A percentile compares a stretch with the other conserved stretches of the same genome.
Evolutionary conservation across 2,888 invertebrate species (phyloP).

Genomic region (Labia minor): DNA sequence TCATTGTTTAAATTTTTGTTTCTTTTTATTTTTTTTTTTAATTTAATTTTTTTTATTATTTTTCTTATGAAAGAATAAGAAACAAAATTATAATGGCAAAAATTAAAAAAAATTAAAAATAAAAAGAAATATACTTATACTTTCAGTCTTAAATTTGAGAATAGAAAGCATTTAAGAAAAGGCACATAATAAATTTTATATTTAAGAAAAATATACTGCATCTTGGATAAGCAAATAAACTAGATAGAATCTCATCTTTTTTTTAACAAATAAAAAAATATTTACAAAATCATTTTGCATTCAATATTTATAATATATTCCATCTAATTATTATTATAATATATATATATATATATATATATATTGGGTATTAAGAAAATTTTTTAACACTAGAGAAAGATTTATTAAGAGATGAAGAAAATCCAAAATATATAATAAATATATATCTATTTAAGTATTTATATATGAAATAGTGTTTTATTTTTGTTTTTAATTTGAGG

Average conservation of each 20-base stretch:
- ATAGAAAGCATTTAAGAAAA: conserved; percentile 7
- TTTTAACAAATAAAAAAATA: conserved; percentile 3
- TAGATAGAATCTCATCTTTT: conserved; percentile 7
- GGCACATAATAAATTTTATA: conserved; percentile 8
- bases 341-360: background rate
- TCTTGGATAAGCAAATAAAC: background rate
- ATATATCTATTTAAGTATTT: background rate
- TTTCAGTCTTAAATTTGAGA: conserved; percentile 5
- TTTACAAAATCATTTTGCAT: background rate
- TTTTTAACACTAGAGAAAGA: background rate
- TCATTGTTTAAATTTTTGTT: too few species aligned
- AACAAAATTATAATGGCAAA: background rate
- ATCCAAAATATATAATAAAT: background rate
- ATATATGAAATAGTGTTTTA: too few species aligned
- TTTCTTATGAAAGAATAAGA: background rate
- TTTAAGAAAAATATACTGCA: background rate
- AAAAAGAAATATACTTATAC: background rate
- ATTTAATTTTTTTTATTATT: background rate
- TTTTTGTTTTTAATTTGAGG: too few species aligned
- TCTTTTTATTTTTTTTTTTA: background rate
- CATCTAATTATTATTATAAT: background rate
- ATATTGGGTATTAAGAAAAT: background rate
- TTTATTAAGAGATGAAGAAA: background rate
- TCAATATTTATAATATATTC: background rate
- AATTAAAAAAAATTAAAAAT: background rate